phyloP scores from a whole-genome alignment of 2,888 invertebrate species.

The Zonitis immaculata region DNA sequence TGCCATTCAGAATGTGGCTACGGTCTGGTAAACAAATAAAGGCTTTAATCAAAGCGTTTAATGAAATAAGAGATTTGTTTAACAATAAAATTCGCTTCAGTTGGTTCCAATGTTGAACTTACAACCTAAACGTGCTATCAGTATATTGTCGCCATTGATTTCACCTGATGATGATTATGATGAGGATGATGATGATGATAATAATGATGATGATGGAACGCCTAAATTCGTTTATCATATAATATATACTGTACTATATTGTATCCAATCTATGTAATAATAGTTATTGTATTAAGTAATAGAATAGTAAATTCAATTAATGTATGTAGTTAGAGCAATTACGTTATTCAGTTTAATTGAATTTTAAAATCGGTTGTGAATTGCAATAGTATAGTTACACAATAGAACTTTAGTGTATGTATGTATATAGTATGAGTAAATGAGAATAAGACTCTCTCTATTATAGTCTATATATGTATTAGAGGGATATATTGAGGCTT shows the following conservation, averaged over 20 bases:
- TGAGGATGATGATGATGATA: background rate
- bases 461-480: no score
- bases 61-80: slow-evolving; percentile 45
- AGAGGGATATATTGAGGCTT: background rate
- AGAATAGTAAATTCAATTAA: no score
- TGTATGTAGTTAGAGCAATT: slow-evolving; percentile 3
- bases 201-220: background rate
- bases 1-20: slow-evolving; percentile 27
- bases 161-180: background rate
- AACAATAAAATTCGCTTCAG: slow-evolving; percentile 42
- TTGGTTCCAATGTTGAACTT: slow-evolving; percentile 32
- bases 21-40: slow-evolving; percentile 44
- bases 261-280: background rate
- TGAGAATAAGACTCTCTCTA: background rate
- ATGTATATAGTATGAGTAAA: no score
- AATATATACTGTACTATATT: background rate
- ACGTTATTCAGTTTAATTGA: slow-evolving; percentile 2
- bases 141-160: slow-evolving; percentile 9
- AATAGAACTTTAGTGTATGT: background rate
- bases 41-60: slow-evolving; percentile 45
- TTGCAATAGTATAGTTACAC: background rate
- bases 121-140: slow-evolving; percentile 25
- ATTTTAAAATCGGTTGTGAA: slow-evolving; percentile 1
- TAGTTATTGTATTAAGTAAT: background rate
- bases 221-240: background rate